Conservation (phyloP, 2,888 invertebrate species). For the Troides helena region DNA sequence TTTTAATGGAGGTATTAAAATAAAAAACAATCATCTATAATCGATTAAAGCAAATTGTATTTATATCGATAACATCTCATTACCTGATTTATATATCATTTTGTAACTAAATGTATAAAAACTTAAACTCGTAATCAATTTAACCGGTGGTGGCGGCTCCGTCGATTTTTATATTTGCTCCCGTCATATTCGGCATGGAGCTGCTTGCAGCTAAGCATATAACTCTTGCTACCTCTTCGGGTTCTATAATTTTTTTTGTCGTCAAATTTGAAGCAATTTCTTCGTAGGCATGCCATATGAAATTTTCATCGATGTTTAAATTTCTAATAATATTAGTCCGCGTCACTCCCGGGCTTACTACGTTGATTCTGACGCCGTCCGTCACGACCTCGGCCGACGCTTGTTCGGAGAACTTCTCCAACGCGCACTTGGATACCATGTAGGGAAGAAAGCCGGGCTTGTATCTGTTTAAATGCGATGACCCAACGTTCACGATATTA, state of each 20-base stretch:
- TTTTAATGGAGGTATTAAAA: too few species aligned
- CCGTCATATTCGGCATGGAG: conserved; percentile 50
- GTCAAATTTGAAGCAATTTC: conserved; percentile 47
- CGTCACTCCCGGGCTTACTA: conserved; percentile 57
- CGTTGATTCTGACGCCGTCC: conserved; percentile 60
- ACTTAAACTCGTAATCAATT: too few species aligned
- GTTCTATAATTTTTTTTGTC: conserved; percentile 50
- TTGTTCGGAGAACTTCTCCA: conserved; percentile 55
- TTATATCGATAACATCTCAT: too few species aligned
- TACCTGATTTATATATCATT: too few species aligned
- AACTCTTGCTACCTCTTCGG: conserved; percentile 58
- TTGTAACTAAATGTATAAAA: too few species aligned
- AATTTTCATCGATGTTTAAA: conserved; percentile 51
- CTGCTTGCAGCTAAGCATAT: conserved; percentile 56
- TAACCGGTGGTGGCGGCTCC: conserved; percentile 7
- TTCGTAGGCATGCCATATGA: conserved; percentile 47
- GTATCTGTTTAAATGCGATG: too few species aligned
- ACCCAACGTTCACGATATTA: conserved; percentile 51
- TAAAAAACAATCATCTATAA: too few species aligned
- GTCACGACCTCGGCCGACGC: conserved; percentile 54
- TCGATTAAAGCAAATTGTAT: too few species aligned
- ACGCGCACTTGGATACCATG: conserved; percentile 52
- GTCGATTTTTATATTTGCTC: conserved; percentile 31
- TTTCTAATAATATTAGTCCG: conserved; percentile 57
- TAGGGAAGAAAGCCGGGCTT: conserved; percentile 47